Base-by-base conservation (phyloP, 2,797 vertebrate genomes). In the Oreochromis grahami region DNA sequence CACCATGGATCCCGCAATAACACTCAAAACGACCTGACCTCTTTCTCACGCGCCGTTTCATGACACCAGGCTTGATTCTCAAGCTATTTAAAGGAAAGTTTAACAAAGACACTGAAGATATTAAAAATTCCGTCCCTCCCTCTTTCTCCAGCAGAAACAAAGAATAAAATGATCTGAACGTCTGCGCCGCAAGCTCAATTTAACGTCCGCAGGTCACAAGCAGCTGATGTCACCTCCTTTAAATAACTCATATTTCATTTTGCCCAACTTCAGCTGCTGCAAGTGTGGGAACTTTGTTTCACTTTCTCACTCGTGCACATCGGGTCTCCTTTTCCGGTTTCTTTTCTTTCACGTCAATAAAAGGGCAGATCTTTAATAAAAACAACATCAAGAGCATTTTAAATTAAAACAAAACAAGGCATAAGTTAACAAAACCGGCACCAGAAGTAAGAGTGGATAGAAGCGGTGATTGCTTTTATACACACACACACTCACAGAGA, bases 211-310 rank as follows among this genome's bases (percentile, higher is more conserved):
- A 19, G 43, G 38, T 56, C 41, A 51, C 55, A 52, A 38, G 19
- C 19, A 29, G 58, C 36, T 70, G 80, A 87, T 12, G 70, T 82
- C 77, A 70, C 45, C 56, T 36, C 65, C 78, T 76, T 76, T 68
- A 65, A 83, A 88, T 58, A 83, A 80, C 50, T 68, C 38, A 4
- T 41, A 72, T 51, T 84, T 86, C 7, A 77, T 79, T 81, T 81
- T 78, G 58, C 32, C 56, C 38, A 68, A n/a, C 80, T 80, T 77
- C 48, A 63, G 38, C 52, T 32, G 29, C 58, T 24, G 41, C 38
- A 60, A 14, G 80, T 76, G 81, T 68, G 63, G 78, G 81, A 83
- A 78, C 74, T 77, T 58, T 8, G 34, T 77, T 45, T 58, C 68
- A 55, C 77, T 38, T 68, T 34, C 58, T 17, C 12, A 7, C 48